phyloP scores from a whole-genome alignment of 2,888 invertebrate species.

The Parascotia fuliginaria region DNA sequence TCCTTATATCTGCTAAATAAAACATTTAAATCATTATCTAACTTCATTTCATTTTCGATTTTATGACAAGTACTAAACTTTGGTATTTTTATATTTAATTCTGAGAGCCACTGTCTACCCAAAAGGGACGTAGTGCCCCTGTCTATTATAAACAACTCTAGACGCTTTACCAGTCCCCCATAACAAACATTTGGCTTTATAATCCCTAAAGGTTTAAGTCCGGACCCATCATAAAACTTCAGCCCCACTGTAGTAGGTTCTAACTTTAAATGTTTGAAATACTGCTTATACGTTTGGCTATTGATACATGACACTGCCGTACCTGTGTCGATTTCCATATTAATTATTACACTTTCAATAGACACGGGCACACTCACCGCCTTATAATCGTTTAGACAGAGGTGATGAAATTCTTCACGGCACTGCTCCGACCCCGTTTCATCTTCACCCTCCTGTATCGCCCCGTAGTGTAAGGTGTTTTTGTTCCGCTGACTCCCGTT shows the following conservation, averaged over 20 bases:
- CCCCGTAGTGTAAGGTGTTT: not conserved
- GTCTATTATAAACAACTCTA: not conserved
- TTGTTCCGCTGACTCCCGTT: no score
- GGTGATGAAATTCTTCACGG: not conserved
- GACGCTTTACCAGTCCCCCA: no score
- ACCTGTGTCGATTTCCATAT: slow-evolving; percentile 11
- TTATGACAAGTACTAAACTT: not conserved
- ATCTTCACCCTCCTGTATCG: not conserved
- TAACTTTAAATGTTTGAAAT: not conserved
- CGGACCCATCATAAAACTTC: not conserved
- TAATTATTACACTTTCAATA: not conserved
- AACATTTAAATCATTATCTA: not conserved
- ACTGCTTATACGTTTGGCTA: not conserved
- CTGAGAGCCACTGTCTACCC: slow-evolving; percentile 4
- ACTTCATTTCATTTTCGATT: not conserved
- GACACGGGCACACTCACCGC: not conserved
- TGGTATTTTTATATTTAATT: not conserved
- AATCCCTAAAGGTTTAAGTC: no score
- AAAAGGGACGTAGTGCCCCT: not conserved
- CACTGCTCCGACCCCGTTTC: not conserved
- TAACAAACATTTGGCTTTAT: no score
- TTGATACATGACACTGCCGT: slow-evolving; percentile 6
- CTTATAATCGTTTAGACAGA: no score
- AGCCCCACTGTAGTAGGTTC: not conserved
- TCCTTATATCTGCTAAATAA: not conserved